These are phyloP conservation scores for Paramuricea clavata DNA, from an alignment of 92 coral and sea anemone species.

Conservation along the genomic window DNA sequence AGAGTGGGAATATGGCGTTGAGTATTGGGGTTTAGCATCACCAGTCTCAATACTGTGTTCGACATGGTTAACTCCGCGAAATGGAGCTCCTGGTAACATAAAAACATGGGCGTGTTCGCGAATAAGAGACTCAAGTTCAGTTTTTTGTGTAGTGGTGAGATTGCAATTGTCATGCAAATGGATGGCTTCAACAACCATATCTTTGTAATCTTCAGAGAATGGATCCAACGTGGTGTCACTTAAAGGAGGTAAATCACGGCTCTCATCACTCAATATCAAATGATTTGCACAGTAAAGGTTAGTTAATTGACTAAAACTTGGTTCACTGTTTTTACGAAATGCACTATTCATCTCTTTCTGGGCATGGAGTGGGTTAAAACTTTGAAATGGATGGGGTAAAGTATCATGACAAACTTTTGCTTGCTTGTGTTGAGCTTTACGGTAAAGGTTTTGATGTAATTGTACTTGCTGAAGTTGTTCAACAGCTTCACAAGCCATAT, in stretches of 20 bases:
- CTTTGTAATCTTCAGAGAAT: constrained; percentile 45
- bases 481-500: constrained; percentile 16
- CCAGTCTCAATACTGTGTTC: constrained; percentile 16
- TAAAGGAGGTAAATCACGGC: constrained; percentile 49
- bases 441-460: neutral
- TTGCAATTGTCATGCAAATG: constrained; percentile 21
- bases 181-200: constrained; percentile 28
- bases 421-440: neutral
- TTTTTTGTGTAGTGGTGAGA: neutral
- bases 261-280: constrained; percentile 4
- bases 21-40: neutral
- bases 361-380: constrained; percentile 13
- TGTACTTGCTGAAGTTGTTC: constrained; percentile 9
- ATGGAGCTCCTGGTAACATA: constrained; percentile 49
- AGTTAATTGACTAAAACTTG: neutral
- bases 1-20: neutral
- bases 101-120: constrained; percentile 41
- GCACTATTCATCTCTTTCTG: constrained; percentile 10
- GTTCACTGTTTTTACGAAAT: neutral
- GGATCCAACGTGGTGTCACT: constrained; percentile 50
- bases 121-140: constrained; percentile 28
- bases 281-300: constrained; percentile 6
- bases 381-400: neutral
- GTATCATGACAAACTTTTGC: neutral
- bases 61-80: constrained; percentile 14